Conservation (phyloP, 2,797 vertebrate species). For the Arremon aurantiirostris region DNA sequence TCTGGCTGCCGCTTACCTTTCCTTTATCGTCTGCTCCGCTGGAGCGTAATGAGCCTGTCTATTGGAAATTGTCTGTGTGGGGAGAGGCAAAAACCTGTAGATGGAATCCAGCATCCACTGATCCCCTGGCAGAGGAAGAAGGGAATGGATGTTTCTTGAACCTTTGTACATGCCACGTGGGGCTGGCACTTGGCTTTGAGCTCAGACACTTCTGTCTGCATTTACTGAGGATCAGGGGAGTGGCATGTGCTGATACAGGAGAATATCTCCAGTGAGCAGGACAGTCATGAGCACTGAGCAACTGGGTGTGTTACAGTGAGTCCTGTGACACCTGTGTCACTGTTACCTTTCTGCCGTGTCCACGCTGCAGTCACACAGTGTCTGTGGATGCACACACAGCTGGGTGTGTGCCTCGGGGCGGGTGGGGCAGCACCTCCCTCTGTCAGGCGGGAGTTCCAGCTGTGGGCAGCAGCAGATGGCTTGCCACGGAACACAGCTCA, state of each 20-base stretch:
- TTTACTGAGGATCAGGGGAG: background rate
- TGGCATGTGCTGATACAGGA: background rate
- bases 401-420: background rate
- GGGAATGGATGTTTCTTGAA: background rate
- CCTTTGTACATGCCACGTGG: background rate
- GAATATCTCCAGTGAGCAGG: background rate
- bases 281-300: background rate
- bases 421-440: background rate
- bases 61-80: slow-evolving; percentile 49
- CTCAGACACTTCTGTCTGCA: background rate
- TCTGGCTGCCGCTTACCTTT: slow-evolving; percentile 30
- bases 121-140: background rate
- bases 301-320: background rate
- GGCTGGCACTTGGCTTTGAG: background rate
- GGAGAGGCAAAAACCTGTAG: background rate
- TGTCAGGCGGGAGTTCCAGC: background rate
- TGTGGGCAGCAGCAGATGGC: background rate
- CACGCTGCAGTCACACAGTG: fast-evolving
- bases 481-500: fast-evolving
- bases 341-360: background rate
- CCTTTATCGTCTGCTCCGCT: slow-evolving; percentile 15
- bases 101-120: background rate
- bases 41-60: slow-evolving; percentile 41
- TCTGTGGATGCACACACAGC: background rate
- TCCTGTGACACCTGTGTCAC: background rate